Evolutionary conservation across 2,888 invertebrate species (phyloP).

Genomic region (Eulithis prunata): DNA sequence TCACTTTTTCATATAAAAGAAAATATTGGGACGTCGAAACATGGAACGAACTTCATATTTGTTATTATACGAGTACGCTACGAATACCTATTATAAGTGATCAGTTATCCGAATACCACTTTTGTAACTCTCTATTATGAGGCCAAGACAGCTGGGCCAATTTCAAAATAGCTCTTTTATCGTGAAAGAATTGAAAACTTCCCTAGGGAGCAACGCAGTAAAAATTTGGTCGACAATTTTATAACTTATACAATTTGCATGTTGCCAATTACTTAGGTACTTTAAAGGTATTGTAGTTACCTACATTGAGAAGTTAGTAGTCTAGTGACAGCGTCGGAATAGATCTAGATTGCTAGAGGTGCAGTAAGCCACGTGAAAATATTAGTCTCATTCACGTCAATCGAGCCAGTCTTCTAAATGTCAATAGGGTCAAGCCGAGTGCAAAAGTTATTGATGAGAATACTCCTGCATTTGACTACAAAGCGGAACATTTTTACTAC

Average conservation of each 20-base stretch:
- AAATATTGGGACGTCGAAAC: neutral
- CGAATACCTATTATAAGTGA: neutral
- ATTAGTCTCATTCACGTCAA: too few relatives aligned
- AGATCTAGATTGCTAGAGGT: too few relatives aligned
- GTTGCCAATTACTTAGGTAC: too few relatives aligned
- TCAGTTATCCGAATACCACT: neutral
- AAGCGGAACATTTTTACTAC: too few relatives aligned
- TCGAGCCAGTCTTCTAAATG: too few relatives aligned
- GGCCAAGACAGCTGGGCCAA: neutral
- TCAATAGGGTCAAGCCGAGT: too few relatives aligned
- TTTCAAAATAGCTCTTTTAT: neutral
- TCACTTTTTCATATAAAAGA: neutral
- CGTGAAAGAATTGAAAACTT: neutral
- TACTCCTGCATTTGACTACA: constrained; percentile 13
- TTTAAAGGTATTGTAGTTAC: too few relatives aligned
- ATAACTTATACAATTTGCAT: neutral
- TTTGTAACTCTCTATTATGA: neutral
- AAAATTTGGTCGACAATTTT: neutral
- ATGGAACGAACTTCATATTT: neutral
- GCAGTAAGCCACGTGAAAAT: too few relatives aligned
- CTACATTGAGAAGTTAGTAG: too few relatives aligned
- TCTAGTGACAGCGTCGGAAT: too few relatives aligned
- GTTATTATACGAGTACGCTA: neutral
- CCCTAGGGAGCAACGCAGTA: neutral
- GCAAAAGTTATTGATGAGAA: constrained; percentile 11